A percentile compares a stretch with the other conserved stretches of the same genome.
Evolutionary conservation across 2,888 invertebrate genomes (phyloP).

Genomic region (Cabera pusaria): DNA sequence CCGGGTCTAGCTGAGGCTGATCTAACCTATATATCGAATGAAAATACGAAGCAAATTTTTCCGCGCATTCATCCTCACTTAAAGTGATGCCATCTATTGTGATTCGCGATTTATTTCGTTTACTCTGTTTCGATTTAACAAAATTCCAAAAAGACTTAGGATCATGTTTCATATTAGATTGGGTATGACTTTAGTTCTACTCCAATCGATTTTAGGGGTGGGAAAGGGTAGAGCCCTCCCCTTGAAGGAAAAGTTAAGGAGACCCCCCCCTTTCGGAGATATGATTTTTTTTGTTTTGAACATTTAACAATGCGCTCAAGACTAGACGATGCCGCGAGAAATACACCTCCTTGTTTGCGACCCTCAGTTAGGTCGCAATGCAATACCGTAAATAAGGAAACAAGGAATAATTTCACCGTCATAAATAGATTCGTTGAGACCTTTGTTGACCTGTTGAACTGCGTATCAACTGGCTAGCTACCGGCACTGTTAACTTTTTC

Average conservation of each 20-base stretch:
- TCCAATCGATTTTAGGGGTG: too few species aligned
- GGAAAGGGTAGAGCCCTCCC: too few species aligned
- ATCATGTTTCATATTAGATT: too few species aligned
- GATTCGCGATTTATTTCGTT: neutral
- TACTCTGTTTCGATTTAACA: neutral
- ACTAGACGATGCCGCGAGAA: too few species aligned
- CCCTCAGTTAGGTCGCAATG: conserved; percentile 30
- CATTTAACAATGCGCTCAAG: too few species aligned
- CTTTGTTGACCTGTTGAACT: conserved; percentile 30
- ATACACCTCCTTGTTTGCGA: too few species aligned
- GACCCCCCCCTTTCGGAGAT: too few species aligned
- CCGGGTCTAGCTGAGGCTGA: neutral
- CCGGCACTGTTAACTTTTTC: neutral
- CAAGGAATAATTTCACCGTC: conserved; percentile 28
- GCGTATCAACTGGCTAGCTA: conserved; percentile 24
- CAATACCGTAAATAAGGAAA: conserved; percentile 16
- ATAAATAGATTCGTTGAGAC: conserved; percentile 21
- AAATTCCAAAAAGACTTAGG: too few species aligned
- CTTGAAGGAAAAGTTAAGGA: too few species aligned
- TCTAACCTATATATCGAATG: neutral
- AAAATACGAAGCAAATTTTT: neutral
- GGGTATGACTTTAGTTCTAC: too few species aligned
- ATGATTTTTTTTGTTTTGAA: too few species aligned
- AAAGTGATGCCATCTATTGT: neutral
- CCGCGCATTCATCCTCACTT: too few species aligned